Conservation (phyloP, 1,140 invertebrate species). For the Micrasema minimum region DNA sequence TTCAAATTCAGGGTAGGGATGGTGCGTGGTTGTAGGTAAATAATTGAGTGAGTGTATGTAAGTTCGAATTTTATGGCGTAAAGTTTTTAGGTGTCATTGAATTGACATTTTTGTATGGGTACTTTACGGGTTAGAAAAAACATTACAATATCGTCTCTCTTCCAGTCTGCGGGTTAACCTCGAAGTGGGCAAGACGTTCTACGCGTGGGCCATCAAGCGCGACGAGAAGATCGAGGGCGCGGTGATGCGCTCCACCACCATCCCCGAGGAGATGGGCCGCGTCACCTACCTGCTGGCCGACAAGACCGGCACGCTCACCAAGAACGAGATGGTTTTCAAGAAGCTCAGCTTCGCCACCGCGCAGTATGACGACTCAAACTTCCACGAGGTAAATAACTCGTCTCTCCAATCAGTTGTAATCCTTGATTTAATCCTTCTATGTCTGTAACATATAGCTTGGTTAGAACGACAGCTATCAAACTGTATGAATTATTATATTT, state of each 20-base stretch:
- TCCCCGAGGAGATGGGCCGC: conserved; percentile 97
- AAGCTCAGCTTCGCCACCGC: conserved; percentile 92
- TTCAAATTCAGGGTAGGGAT: too few relatives aligned
- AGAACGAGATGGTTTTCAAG: conserved; percentile 99
- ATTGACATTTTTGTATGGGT: too few relatives aligned
- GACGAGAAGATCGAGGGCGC: conserved; percentile 94
- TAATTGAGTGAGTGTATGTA: too few relatives aligned
- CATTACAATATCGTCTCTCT: conserved; percentile 30
- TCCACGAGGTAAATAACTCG: conserved; percentile 92
- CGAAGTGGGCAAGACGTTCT: conserved; percentile 98
- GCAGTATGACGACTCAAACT: conserved; percentile 87
- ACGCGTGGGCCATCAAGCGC: conserved; percentile 95
- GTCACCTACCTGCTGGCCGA: conserved; percentile 96
- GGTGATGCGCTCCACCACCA: conserved; percentile 98
- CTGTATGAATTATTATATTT: too few relatives aligned
- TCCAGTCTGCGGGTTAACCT: conserved; percentile 95
- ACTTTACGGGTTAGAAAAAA: too few relatives aligned
- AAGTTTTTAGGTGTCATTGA: too few relatives aligned
- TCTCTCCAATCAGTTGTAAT: too few relatives aligned
- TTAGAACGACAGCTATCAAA: too few relatives aligned
- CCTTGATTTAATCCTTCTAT: too few relatives aligned
- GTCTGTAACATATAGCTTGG: too few relatives aligned
- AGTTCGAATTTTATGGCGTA: too few relatives aligned
- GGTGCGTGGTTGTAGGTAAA: too few relatives aligned
- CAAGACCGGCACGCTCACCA: conserved; percentile 98